Evolutionary conservation across 2,797 vertebrate genomes (phyloP).

Genomic region (Decapterus maruadsi): DNA sequence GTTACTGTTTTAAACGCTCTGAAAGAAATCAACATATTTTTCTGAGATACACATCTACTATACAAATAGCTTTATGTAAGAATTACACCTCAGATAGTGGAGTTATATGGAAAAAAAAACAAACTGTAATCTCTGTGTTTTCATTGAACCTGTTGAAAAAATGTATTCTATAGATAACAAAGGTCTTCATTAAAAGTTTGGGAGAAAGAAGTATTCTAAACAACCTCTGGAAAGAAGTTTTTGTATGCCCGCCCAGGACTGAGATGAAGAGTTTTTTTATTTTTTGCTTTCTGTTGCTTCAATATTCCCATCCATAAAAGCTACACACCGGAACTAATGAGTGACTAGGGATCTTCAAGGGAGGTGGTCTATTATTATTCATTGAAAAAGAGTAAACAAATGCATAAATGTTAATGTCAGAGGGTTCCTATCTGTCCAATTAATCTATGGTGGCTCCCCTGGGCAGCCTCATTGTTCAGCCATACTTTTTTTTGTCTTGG

Average conservation of each 20-base stretch:
- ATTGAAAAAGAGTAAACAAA: slow-evolving; percentile 84
- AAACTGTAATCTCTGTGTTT: not conserved
- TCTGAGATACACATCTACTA: not conserved
- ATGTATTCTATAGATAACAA: slow-evolving; percentile 3
- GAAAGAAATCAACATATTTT: not conserved
- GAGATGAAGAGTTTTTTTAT: slow-evolving; percentile 25
- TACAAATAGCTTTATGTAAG: not conserved
- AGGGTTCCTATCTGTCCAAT: slow-evolving; percentile 80
- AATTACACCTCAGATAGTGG: not conserved
- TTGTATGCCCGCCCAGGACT: slow-evolving; percentile 31
- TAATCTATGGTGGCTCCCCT: slow-evolving; percentile 78
- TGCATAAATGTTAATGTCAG: slow-evolving; percentile 82
- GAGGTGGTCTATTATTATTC: slow-evolving; percentile 82
- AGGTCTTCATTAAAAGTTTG: slow-evolving; percentile 51
- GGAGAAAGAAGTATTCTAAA: slow-evolving; percentile 26
- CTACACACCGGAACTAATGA: slow-evolving; percentile 80
- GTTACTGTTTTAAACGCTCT: not conserved
- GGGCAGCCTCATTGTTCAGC: slow-evolving; percentile 76
- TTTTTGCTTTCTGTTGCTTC: slow-evolving; percentile 40
- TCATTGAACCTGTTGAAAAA: not conserved
- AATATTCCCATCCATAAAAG: slow-evolving; percentile 75
- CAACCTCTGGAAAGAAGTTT: slow-evolving; percentile 38
- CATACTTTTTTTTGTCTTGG: slow-evolving; percentile 71
- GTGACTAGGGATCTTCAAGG: slow-evolving; percentile 78
- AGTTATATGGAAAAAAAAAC: not conserved